A percentile compares a stretch with the other conserved stretches of the same genome.
Conservation (phyloP, 2,797 vertebrate genomes). For the Leptatherina wallacei region DNA sequence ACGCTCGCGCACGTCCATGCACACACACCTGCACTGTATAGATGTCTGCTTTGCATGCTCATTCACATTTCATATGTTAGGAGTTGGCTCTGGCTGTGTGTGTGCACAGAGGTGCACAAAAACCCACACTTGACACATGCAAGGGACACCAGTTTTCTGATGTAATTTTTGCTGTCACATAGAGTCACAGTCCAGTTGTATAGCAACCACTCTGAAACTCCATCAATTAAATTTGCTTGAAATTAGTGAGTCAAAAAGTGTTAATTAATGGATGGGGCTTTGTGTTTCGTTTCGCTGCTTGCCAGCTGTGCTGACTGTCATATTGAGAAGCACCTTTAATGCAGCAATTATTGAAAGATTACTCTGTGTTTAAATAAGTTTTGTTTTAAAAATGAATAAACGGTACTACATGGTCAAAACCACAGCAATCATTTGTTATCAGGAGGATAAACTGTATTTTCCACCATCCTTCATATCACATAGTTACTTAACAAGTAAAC, state of each 20-base stretch:
- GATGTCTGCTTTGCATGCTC: slow-evolving; percentile 65
- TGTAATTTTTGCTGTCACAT: slow-evolving; percentile 36
- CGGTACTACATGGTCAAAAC: accelerated
- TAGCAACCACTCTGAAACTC: slow-evolving; percentile 29
- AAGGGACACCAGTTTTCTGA: slow-evolving; percentile 45
- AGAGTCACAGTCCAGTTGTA: slow-evolving; percentile 39
- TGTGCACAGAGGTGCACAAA: slow-evolving; percentile 1
- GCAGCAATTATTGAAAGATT: slow-evolving; percentile 44
- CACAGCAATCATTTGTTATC: not conserved
- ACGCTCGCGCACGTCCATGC: slow-evolving; percentile 1
- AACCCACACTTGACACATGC: not conserved
- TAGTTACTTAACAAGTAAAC: not conserved
- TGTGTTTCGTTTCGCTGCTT: slow-evolving; percentile 51
- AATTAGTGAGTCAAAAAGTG: slow-evolving; percentile 39
- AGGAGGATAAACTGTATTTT: slow-evolving; percentile 6
- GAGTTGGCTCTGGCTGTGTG: slow-evolving; percentile 19
- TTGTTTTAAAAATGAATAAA: not conserved
- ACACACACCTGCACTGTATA: slow-evolving; percentile 53
- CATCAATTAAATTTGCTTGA: slow-evolving; percentile 41
- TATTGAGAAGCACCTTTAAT: slow-evolving; percentile 22
- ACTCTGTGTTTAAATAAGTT: slow-evolving; percentile 9
- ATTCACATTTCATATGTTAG: slow-evolving; percentile 61
- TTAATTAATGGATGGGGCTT: slow-evolving; percentile 55
- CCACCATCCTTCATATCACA: not conserved
- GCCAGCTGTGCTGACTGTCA: slow-evolving; percentile 54